phyloP scores from a whole-genome alignment of 2,113 vertebrate genomes.

The Lipophrys pholis region DNA sequence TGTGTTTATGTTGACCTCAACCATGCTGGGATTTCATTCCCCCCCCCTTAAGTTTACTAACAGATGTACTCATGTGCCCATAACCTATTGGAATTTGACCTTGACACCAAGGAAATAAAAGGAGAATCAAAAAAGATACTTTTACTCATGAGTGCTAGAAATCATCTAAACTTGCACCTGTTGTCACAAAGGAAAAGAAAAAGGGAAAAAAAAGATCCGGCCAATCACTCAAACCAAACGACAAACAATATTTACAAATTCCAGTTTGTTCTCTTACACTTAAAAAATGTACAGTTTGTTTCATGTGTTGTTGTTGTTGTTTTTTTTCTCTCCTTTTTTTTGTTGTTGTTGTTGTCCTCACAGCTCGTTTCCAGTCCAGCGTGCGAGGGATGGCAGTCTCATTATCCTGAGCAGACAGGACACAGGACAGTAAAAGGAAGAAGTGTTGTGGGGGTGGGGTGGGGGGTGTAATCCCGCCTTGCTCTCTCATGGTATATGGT shows the following conservation, averaged over 20 bases:
- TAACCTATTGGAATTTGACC: constrained; percentile 51
- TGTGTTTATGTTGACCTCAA: constrained; percentile 39
- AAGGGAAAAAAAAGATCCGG: constrained; percentile 57
- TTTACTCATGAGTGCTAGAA: constrained; percentile 50
- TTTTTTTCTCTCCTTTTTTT: too few species aligned
- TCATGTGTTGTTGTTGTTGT: constrained; percentile 54
- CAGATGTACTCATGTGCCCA: constrained; percentile 48
- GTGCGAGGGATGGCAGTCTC: constrained; percentile 72
- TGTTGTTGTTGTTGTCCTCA: constrained; percentile 62
- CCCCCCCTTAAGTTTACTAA: constrained; percentile 25
- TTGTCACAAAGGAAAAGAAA: constrained; percentile 74
- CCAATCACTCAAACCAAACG: constrained; percentile 83
- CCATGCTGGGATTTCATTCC: constrained; percentile 36
- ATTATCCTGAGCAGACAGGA: constrained; percentile 66
- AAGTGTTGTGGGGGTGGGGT: background rate
- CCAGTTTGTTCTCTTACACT: constrained; percentile 81
- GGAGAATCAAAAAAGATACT: constrained; percentile 64
- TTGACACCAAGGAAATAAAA: constrained; percentile 58
- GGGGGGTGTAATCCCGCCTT: constrained; percentile 10
- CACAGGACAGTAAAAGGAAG: constrained; percentile 45
- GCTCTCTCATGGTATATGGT: constrained; percentile 55
- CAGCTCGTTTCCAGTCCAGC: constrained; percentile 63
- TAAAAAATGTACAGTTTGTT: constrained; percentile 85
- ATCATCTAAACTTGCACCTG: constrained; percentile 83
- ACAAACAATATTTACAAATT: constrained; percentile 89